phyloP scores from a whole-genome alignment of 92 coral and sea anemone species.

The Micromussa lordhowensis region DNA sequence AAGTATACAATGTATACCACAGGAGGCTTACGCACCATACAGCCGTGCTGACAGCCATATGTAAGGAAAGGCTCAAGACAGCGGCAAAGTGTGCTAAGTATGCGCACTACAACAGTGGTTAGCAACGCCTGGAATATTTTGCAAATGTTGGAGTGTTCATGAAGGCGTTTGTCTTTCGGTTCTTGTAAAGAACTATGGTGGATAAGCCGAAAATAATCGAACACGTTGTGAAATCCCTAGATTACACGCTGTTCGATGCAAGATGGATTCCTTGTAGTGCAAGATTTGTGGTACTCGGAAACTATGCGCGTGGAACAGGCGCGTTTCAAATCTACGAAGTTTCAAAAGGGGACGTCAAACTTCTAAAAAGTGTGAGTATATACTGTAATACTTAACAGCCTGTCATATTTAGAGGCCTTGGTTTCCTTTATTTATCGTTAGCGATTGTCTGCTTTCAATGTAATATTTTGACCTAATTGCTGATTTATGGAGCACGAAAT shows the following conservation, averaged over 20 bases:
- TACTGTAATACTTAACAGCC: background rate
- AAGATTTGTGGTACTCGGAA: constrained; percentile 95
- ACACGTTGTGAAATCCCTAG: constrained; percentile 85
- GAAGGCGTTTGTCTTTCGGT: too few species aligned
- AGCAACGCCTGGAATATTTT: constrained; percentile 60
- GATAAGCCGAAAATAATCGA: constrained; percentile 94
- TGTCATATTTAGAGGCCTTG: background rate
- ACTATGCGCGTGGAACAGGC: constrained; percentile 96
- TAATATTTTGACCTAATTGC: too few species aligned
- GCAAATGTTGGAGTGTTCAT: background rate
- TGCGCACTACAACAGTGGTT: background rate
- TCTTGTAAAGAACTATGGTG: constrained; percentile 19
- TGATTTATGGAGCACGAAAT: too few species aligned
- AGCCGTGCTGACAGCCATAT: too few species aligned
- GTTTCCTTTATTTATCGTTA: background rate
- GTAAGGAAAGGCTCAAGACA: background rate
- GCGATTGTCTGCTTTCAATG: background rate
- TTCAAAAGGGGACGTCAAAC: constrained; percentile 86
- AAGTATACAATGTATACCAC: too few species aligned
- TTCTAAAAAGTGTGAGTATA: constrained; percentile 87
- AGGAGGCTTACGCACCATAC: too few species aligned
- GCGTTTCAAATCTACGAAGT: constrained; percentile 98
- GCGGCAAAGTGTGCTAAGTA: background rate
- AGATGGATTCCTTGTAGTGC: constrained; percentile 99
- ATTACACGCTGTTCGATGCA: constrained; percentile 88